These are phyloP conservation scores for Pristiophorus japonicus DNA, from an alignment of 2,113 vertebrate species.

Conservation along the genomic window DNA sequence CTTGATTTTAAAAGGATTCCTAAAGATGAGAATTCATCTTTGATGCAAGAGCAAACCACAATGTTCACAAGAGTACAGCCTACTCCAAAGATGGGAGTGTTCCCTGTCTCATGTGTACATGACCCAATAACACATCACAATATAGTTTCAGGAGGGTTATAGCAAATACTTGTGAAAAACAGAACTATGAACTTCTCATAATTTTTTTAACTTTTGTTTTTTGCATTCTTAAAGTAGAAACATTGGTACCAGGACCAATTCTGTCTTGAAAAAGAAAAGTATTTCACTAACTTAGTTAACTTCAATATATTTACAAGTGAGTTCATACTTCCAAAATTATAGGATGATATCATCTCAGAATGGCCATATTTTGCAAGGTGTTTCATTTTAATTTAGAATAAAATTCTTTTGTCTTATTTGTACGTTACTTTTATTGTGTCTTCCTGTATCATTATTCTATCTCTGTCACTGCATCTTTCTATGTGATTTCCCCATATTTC, in stretches of 20 bases:
- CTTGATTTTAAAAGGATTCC: neutral
- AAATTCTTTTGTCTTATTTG: neutral
- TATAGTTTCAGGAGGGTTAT: neutral
- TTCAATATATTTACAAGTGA: neutral
- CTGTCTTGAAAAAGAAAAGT: neutral
- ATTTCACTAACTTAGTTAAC: neutral
- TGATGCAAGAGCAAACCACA: neutral
- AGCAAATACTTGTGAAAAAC: neutral
- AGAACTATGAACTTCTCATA: neutral
- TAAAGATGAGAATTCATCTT: conserved; percentile 11
- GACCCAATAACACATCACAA: neutral
- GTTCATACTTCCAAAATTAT: neutral
- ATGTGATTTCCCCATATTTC: neutral
- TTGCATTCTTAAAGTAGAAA: neutral
- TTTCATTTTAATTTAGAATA: neutral
- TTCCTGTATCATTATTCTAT: neutral
- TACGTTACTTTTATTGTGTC: neutral
- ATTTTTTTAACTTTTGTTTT: neutral
- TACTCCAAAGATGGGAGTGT: neutral
- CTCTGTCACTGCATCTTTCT: too few relatives aligned
- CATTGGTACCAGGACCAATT: neutral
- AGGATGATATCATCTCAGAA: neutral
- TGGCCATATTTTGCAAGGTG: neutral
- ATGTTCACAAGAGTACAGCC: neutral
- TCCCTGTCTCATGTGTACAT: neutral